phyloP scores from a whole-genome alignment of 2,113 vertebrate genomes.

The Halcyon senegalensis region DNA sequence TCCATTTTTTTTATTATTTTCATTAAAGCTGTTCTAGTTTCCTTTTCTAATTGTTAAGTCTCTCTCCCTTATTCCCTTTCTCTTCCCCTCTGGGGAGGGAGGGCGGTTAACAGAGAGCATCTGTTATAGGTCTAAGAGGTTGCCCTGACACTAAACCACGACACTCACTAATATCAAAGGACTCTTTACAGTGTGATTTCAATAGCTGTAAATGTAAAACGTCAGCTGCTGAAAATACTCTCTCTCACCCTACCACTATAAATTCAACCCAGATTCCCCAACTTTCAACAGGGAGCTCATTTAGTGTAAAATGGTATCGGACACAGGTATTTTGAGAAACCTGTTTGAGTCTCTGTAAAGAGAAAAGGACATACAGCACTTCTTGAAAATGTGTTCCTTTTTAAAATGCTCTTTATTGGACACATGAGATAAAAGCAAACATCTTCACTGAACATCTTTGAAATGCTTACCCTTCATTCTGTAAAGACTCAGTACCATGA shows the following conservation, averaged over 20 bases:
- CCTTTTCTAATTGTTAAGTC: too few relatives aligned
- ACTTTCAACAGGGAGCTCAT: background rate
- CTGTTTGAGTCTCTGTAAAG: background rate
- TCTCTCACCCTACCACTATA: background rate
- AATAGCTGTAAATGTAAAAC: background rate
- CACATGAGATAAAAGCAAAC: background rate
- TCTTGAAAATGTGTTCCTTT: background rate
- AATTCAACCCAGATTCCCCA: background rate
- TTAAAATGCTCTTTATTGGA: background rate
- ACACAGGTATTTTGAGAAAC: background rate
- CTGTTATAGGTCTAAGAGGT: too few relatives aligned
- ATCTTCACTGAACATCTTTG: background rate
- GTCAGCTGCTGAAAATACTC: background rate
- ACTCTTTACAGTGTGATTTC: background rate
- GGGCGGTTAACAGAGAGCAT: too few relatives aligned
- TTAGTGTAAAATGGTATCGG: background rate
- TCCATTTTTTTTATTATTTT: too few relatives aligned
- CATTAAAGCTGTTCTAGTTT: too few relatives aligned
- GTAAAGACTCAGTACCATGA: background rate
- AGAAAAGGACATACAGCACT: background rate
- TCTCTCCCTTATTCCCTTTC: too few relatives aligned
- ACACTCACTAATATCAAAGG: background rate
- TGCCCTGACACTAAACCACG: too few relatives aligned
- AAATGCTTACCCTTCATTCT: background rate
- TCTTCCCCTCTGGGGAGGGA: too few relatives aligned